Evolutionary conservation across 2,113 vertebrate genomes (phyloP).

Genomic region (Athene cunicularia): DNA sequence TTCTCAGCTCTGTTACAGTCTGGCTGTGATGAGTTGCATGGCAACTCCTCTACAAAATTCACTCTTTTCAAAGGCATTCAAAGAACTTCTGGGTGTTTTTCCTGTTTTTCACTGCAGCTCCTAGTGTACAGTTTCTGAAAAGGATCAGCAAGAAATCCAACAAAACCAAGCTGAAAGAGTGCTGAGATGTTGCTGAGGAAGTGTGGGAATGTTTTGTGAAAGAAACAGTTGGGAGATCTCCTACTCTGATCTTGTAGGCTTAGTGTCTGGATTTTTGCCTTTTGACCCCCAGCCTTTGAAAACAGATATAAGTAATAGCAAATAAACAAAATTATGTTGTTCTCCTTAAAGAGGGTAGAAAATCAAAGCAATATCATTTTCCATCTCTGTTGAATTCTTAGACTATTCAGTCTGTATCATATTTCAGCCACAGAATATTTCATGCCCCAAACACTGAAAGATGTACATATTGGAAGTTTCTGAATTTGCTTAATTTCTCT

Average conservation of each 20-base stretch:
- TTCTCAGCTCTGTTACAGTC: background rate
- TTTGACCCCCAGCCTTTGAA: background rate
- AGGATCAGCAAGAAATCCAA: background rate
- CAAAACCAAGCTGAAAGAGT: background rate
- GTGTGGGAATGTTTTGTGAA: background rate
- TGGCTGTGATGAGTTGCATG: background rate
- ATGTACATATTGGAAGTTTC: background rate
- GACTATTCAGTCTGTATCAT: background rate
- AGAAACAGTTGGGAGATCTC: background rate
- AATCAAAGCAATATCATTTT: background rate
- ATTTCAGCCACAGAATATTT: background rate
- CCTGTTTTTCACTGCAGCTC: background rate
- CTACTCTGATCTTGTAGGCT: background rate
- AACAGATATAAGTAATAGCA: background rate
- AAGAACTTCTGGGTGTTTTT: background rate
- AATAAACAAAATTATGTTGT: background rate
- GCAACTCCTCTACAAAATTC: background rate
- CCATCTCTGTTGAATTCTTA: background rate
- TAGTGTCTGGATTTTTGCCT: background rate
- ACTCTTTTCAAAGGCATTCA: background rate
- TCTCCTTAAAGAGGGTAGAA: background rate
- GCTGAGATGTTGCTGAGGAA: background rate
- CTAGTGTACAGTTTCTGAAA: background rate
- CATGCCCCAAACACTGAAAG: background rate
- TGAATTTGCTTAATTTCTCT: background rate